phyloP scores from a whole-genome alignment of 2,888 invertebrate genomes.

The Tetropium fuscum region DNA sequence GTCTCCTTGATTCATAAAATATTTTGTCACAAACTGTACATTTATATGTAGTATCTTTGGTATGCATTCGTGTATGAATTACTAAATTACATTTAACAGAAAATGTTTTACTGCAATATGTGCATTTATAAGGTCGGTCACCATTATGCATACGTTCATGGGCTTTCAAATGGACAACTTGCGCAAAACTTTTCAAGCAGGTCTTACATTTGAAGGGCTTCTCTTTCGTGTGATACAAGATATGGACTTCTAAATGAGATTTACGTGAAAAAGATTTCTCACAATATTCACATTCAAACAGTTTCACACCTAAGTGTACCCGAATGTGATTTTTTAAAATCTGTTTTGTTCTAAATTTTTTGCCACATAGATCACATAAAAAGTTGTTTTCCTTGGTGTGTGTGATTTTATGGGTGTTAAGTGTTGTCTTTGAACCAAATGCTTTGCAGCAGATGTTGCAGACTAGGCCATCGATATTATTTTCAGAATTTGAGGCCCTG shows the following conservation, averaged over 20 bases:
- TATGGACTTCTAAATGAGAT: constrained; percentile 11
- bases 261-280: constrained; percentile 11
- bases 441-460: neutral
- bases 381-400: neutral
- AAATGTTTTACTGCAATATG: constrained; percentile 8
- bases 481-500: constrained; percentile 1
- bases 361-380: constrained; percentile 9
- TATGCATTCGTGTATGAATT: constrained; percentile 20
- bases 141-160: constrained; percentile 17
- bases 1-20: constrained; percentile 16
- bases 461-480: neutral
- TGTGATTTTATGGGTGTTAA: neutral
- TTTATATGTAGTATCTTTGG: constrained; percentile 15
- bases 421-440: neutral
- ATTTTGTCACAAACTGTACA: constrained; percentile 20
- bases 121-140: constrained; percentile 8
- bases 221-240: constrained; percentile 16
- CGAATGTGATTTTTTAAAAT: constrained; percentile 10
- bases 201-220: constrained; percentile 15
- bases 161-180: constrained; percentile 10
- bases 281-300: constrained; percentile 15
- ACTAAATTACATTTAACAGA: constrained; percentile 22
- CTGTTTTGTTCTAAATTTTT: constrained; percentile 8
- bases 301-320: constrained; percentile 12
- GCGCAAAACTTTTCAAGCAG: constrained; percentile 15